Evolutionary conservation across 2,797 vertebrate genomes (phyloP).

Genomic region (Myioborus miniatus): DNA sequence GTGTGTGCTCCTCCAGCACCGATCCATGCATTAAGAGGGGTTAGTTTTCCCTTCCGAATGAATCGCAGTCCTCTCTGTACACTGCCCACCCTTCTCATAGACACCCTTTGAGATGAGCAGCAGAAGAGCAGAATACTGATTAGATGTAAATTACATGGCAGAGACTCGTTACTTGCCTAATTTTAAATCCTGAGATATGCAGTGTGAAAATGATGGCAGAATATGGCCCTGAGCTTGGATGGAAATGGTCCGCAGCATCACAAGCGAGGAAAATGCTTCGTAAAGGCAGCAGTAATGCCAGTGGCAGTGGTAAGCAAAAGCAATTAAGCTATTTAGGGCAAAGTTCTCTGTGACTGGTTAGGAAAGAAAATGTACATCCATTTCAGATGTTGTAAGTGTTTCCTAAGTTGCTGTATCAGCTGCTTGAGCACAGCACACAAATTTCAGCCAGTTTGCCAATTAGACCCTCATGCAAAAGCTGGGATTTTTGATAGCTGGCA

Average conservation of each 20-base stretch:
- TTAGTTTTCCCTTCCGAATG: slow-evolving; percentile 25
- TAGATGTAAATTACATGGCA: slow-evolving; percentile 67
- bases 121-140: slow-evolving; percentile 62
- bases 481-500: slow-evolving; percentile 21
- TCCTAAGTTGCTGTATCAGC: neutral
- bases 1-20: neutral
- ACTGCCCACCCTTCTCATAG: slow-evolving; percentile 64
- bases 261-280: slow-evolving; percentile 50
- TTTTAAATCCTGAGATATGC: slow-evolving; percentile 67
- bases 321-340: slow-evolving; percentile 36
- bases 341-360: slow-evolving; percentile 19
- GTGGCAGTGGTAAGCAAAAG: neutral
- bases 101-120: slow-evolving; percentile 56
- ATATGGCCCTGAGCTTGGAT: slow-evolving; percentile 61
- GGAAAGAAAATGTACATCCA: neutral
- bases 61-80: slow-evolving; percentile 24
- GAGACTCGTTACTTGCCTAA: slow-evolving; percentile 64
- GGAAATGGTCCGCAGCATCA: slow-evolving; percentile 50
- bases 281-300: slow-evolving; percentile 37
- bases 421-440: neutral
- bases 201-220: slow-evolving; percentile 63
- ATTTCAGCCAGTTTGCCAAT: neutral
- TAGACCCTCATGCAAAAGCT: neutral
- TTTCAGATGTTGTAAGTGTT: slow-evolving; percentile 2
- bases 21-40: neutral